Conservation (phyloP, 1,140 invertebrate genomes). For the Cydia pomonella region DNA sequence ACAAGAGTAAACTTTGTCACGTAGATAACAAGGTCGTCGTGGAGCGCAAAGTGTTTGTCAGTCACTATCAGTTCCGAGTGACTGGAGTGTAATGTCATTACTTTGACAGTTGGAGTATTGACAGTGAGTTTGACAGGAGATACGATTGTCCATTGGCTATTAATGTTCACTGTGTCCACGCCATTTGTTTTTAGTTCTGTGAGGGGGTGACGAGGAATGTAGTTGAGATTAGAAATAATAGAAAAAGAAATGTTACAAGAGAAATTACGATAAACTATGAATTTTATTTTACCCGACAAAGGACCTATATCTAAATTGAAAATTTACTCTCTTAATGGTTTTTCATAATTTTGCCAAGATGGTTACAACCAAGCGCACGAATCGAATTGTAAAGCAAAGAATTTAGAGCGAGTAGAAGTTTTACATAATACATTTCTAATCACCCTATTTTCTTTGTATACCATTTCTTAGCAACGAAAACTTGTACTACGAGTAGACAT, state of each 20-base stretch:
- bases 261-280: background rate
- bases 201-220: background rate
- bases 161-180: constrained; percentile 50
- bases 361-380: too few species aligned
- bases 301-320: too few species aligned
- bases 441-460: too few species aligned
- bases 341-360: too few species aligned
- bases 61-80: constrained; percentile 61
- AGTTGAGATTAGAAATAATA: background rate
- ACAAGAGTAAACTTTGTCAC: constrained; percentile 42
- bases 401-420: too few species aligned
- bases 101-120: constrained; percentile 50
- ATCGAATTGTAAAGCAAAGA: too few species aligned
- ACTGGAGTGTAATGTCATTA: constrained; percentile 58
- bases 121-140: constrained; percentile 62
- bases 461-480: too few species aligned
- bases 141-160: constrained; percentile 44
- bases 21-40: constrained; percentile 36
- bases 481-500: too few species aligned
- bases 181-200: constrained; percentile 47
- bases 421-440: too few species aligned
- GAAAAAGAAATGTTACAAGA: background rate
- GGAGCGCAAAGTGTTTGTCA: constrained; percentile 30
- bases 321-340: too few species aligned
- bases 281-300: background rate